Percentiles rank a stretch among this genome's conserved stretches.
phyloP scores from a whole-genome alignment of 2,888 invertebrate species.

The Diploptera punctata region DNA sequence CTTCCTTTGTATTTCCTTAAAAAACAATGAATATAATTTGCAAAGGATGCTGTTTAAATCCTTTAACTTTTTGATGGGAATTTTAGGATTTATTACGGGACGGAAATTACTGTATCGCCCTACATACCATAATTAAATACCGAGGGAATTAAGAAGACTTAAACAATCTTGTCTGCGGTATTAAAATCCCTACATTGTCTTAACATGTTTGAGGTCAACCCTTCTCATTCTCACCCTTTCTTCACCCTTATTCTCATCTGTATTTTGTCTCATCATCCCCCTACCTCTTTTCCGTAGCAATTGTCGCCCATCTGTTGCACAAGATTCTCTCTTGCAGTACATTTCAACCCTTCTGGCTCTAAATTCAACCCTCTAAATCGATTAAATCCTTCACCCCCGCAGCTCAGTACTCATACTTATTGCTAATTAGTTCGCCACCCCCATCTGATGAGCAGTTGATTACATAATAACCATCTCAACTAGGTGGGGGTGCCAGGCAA shows the following conservation, averaged over 20 bases:
- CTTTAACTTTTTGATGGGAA: too few species aligned
- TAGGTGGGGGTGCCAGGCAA: conserved; percentile 22
- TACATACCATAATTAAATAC: too few species aligned
- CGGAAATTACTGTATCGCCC: too few species aligned
- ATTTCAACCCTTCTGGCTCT: conserved; percentile 29
- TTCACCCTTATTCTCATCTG: too few species aligned
- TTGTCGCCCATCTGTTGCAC: conserved; percentile 25
- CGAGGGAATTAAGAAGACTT: too few species aligned
- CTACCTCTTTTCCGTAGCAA: not conserved
- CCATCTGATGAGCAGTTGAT: conserved; percentile 34
- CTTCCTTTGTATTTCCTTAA: too few species aligned
- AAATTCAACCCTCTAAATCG: conserved; percentile 29
- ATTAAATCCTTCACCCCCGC: conserved; percentile 33
- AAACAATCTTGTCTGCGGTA: not conserved
- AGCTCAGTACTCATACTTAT: conserved; percentile 31
- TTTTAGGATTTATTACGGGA: too few species aligned
- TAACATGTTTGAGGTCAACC: not conserved
- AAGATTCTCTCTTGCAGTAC: not conserved
- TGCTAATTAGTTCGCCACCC: conserved; percentile 38
- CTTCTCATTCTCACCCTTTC: not conserved
- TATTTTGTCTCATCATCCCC: conserved; percentile 5
- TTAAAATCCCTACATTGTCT: not conserved
- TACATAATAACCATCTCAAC: conserved; percentile 31
- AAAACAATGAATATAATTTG: too few species aligned
- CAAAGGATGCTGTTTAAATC: too few species aligned